Conservation (phyloP, 2,113 vertebrate genomes). For the Verasper variegatus region DNA sequence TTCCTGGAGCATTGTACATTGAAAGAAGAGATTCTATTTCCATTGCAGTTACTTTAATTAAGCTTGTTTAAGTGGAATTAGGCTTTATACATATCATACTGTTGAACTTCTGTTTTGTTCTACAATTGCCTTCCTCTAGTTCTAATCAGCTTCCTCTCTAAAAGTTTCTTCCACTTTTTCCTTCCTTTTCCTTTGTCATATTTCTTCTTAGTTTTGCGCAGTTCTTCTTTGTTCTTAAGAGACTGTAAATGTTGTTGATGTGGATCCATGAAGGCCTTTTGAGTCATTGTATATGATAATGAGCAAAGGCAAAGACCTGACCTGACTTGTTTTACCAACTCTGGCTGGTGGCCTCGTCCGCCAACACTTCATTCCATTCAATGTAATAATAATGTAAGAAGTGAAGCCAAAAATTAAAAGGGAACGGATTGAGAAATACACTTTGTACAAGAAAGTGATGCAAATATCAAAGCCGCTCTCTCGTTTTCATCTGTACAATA, state of each 20-base stretch:
- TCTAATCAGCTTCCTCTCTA: conserved; percentile 10
- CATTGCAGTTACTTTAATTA: not conserved
- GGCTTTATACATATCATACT: not conserved
- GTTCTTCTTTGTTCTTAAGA: conserved; percentile 6
- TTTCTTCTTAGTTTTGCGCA: not conserved
- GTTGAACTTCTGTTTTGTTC: not conserved
- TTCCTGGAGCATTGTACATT: not conserved
- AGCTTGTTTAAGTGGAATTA: not conserved
- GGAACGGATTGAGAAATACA: not conserved
- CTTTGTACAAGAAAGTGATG: not conserved
- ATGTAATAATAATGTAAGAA: not conserved
- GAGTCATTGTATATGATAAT: not conserved
- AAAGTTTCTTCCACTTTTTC: not conserved
- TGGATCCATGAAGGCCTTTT: not conserved
- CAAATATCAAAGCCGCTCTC: not conserved
- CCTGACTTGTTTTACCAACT: not conserved
- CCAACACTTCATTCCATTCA: not conserved
- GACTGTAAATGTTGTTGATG: conserved; percentile 2
- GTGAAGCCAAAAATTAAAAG: not conserved
- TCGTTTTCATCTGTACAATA: no score
- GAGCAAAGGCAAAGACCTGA: not conserved
- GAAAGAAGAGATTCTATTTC: not conserved
- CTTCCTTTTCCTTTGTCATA: not conserved
- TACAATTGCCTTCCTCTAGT: not conserved
- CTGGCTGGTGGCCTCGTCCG: not conserved